Evolutionary conservation across 2,797 vertebrate genomes (phyloP).

Genomic region (Pangasius sanitwongsei): DNA sequence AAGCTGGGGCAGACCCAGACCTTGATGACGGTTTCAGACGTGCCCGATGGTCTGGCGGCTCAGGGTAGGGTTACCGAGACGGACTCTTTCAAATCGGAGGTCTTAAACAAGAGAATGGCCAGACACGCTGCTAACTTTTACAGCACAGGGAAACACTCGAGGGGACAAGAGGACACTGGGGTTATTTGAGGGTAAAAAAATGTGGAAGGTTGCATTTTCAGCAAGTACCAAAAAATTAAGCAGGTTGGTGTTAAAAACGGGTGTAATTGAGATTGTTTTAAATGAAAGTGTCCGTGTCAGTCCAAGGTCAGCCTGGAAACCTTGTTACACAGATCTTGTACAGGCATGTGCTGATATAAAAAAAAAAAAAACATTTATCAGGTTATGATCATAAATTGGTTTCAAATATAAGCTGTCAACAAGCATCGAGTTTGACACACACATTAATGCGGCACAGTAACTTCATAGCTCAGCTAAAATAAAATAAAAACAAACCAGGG

Average conservation of each 20-base stretch:
- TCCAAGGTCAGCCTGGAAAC: not conserved
- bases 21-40: constrained; percentile 46
- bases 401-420: not conserved
- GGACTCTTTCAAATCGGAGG: constrained; percentile 29
- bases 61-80: constrained; percentile 54
- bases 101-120: constrained; percentile 74
- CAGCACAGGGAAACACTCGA: not conserved
- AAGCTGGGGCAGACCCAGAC: constrained; percentile 61
- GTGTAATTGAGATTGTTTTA: not conserved
- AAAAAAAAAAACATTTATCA: too few relatives aligned
- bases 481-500: not conserved
- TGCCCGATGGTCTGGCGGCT: constrained; percentile 63
- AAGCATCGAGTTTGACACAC: not conserved
- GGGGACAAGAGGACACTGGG: constrained; percentile 19
- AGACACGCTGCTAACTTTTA: constrained; percentile 69
- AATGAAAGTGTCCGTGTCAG: not conserved
- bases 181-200: constrained; percentile 61
- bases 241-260: not conserved
- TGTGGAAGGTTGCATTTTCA: not conserved
- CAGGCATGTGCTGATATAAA: not conserved
- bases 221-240: not conserved
- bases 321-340: not conserved
- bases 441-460: not conserved
- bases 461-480: too few relatives aligned
- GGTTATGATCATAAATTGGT: too few relatives aligned